Conservation (phyloP, 2,888 invertebrate genomes). For the Geophilus truncorum region DNA sequence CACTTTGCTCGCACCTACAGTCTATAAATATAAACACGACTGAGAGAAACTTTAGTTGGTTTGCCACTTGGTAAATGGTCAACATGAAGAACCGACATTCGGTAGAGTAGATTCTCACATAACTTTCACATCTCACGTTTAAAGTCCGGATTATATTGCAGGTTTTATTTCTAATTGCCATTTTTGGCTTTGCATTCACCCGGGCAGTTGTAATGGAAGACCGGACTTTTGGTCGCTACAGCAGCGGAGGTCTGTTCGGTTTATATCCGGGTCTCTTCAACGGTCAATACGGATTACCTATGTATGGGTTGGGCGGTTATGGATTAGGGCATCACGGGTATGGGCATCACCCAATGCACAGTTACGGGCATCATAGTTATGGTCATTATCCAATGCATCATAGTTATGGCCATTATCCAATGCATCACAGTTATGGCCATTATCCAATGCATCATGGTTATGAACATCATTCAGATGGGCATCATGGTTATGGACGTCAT, state of each 20-base stretch:
- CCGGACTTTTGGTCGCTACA: neutral
- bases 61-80: neutral
- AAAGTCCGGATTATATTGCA: neutral
- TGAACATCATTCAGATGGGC: too few species aligned
- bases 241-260: neutral
- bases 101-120: neutral
- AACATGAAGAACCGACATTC: neutral
- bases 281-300: neutral
- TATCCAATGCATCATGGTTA: neutral
- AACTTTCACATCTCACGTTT: neutral
- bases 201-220: neutral
- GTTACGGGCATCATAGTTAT: neutral
- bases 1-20: neutral
- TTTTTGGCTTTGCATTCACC: neutral
- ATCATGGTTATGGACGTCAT: neutral
- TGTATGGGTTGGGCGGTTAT: neutral
- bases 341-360: neutral
- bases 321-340: neutral
- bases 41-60: neutral
- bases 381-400: neutral
- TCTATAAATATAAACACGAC: neutral
- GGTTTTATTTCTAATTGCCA: neutral
- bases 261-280: neutral
- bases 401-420: neutral
- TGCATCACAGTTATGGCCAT: neutral